Percentiles rank a stretch among this genome's conserved stretches.
Evolutionary conservation across 2,113 vertebrate species (phyloP).

Genomic region (Albula goreensis): DNA sequence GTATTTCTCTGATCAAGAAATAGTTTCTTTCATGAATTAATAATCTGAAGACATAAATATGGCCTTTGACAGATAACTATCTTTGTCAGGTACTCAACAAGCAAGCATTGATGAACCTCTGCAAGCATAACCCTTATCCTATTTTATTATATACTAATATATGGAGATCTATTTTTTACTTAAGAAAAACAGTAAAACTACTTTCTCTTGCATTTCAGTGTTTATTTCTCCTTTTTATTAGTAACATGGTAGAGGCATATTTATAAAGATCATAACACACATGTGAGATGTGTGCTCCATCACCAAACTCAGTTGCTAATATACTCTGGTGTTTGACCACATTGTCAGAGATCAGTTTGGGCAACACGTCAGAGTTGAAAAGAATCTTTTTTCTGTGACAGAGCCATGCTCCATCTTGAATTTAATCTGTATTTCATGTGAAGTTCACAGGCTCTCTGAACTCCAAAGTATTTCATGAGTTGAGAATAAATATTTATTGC

Average conservation of each 20-base stretch:
- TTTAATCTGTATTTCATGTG: not conserved
- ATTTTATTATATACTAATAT: not conserved
- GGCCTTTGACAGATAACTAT: not conserved
- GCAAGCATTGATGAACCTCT: not conserved
- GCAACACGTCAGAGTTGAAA: not conserved
- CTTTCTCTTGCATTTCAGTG: not conserved
- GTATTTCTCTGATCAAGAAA: not conserved
- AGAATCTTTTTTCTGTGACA: not conserved
- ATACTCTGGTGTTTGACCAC: not conserved
- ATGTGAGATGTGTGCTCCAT: not conserved
- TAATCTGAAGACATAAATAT: not conserved
- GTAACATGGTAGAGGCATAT: not conserved
- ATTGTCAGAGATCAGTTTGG: not conserved
- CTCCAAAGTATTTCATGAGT: too few relatives aligned
- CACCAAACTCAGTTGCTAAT: not conserved
- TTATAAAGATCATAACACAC: not conserved
- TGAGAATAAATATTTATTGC: too few relatives aligned
- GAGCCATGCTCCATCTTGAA: not conserved
- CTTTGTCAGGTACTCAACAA: not conserved
- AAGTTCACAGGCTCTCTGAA: too few relatives aligned
- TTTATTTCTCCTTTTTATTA: not conserved
- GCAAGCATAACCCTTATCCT: not conserved
- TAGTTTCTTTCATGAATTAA: not conserved
- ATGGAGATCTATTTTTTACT: constrained; percentile 9
- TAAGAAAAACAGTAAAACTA: constrained; percentile 22